Evolutionary conservation across 2,888 invertebrate genomes (phyloP), one percentile per base, ranked within the genome.

Genomic region (Melipona bicolor): DNA sequence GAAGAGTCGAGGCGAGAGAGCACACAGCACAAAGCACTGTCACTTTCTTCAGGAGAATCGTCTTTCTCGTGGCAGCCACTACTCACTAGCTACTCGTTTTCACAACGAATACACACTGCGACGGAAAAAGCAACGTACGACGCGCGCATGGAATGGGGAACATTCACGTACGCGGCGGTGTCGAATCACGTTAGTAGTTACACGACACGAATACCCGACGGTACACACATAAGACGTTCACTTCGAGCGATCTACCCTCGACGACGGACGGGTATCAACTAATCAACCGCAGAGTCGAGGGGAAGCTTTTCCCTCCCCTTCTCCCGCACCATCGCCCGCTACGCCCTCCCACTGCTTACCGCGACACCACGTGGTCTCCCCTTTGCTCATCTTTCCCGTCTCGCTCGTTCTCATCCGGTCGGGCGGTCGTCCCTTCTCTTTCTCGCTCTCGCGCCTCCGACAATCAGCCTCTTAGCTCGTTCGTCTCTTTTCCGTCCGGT

Each of bases 351-450:
- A 54, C 82, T 56, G 64, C 77, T 80, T 70, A 52, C 78, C 77
- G 72, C 70, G 75, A 78, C 79, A 84, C 85, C 87, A 87, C 89
- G 87, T 84, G 88, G 83, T 90, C 70, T 95, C 79, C 95, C 83
- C 95, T 95, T 95, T 92, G 92, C 95, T 95, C 95, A 94, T 94
- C 95, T 95, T 90, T 94, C 90, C 86, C 92, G 88, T 68, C 80
- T 80, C 85, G 61, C 64, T 71, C 81, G n/a, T 52, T 79, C 70
- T 1, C 59, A 2, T 27, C 9, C 11, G 93, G 72, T 80, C 49
- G 70, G 69, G 56, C 76, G 49, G 64, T 74, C 83, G 36, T n/a
- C 71, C 43, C 21, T 4, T 80, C 61, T 79, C 77, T 59, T 75
- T 77, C 78, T 61, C 70, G 17, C 72, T 24, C 15, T 21, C 21